Evolutionary conservation across 2,797 vertebrate species (phyloP).

Genomic region (Balearica regulorum): DNA sequence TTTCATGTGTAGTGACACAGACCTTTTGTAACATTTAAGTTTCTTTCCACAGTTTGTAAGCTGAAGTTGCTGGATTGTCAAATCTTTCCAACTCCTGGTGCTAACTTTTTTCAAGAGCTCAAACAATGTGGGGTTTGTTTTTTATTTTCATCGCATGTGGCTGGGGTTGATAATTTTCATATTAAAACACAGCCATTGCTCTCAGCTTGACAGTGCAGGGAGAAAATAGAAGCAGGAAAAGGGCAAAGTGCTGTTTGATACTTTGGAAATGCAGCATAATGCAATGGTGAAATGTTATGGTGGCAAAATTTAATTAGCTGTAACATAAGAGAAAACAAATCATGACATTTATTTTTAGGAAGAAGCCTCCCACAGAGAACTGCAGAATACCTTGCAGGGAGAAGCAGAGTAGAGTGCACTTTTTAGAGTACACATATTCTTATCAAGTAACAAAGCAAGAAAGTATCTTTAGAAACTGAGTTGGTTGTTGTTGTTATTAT

Average conservation of each 20-base stretch:
- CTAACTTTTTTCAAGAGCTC: neutral
- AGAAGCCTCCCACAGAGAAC: constrained; percentile 6
- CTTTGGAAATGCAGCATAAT: neutral
- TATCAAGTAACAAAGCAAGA: neutral
- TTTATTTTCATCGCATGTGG: neutral
- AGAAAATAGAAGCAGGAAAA: neutral
- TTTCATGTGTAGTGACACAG: neutral
- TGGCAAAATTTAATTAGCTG: constrained; percentile 44
- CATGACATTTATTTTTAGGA: constrained; percentile 52
- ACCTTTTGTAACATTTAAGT: neutral
- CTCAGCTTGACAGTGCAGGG: neutral
- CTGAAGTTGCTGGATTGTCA: neutral
- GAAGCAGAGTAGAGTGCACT: neutral
- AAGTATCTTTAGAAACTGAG: neutral
- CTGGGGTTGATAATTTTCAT: neutral
- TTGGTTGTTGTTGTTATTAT: neutral
- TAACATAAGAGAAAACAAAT: constrained; percentile 42
- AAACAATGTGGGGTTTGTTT: neutral
- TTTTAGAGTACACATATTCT: neutral
- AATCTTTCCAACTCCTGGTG: neutral
- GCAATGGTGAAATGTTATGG: neutral
- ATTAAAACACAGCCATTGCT: neutral
- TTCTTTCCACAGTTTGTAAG: neutral
- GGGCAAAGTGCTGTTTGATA: neutral
- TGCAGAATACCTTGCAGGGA: constrained; percentile 12